Evolutionary conservation across 2,888 invertebrate species (phyloP), one percentile per base, ranked within the genome.

Genomic region (Amblyjoppa fuscipennis): DNA sequence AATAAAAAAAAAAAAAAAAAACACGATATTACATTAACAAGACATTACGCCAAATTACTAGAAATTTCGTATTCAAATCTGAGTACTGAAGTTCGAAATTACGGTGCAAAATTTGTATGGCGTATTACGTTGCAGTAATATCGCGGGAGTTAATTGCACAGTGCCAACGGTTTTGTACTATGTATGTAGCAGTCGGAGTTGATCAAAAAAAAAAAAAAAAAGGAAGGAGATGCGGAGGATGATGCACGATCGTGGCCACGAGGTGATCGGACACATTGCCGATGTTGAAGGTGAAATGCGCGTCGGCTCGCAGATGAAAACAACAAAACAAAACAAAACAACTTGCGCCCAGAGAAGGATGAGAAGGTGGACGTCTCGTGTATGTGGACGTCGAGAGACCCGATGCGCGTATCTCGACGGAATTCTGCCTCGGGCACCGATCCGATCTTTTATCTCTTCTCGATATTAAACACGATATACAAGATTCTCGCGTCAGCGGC

Each of bases 161-260:
- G 28, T 28, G 3, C 61, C 28, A 61, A 28, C 61, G 31, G 31
- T 41, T 28, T 61, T 16, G 16, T 61, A 31, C 31, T 61, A 31
- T 61, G 61, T 61, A 61, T 25, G 31, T 61, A 61, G 61, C 61
- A 13, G 31, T 61, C 13, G 13, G 16, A 31, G 28, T 13, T 61
- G 28, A 28, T 13, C 5, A 61, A 41, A 31, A 16, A 61, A 41
- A 31, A 16, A 61, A 41, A 31, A 76, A 28, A 68, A 25, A 13
- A 49, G 16, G 38, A 53, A 71, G 53, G 68, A 75, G 73, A 75
- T 75, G 83, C 84, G 64, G 76, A 82, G 88, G 83, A 83, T 83
- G 89, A 88, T 64, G 80, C 79, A 86, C 87, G 88, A 89, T 88
- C 83, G 86, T 84, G 83, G 77, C 9, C 16, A n/a, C 41, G 56